Conservation (phyloP, 2,888 invertebrate species). For the Tachina lurida region DNA sequence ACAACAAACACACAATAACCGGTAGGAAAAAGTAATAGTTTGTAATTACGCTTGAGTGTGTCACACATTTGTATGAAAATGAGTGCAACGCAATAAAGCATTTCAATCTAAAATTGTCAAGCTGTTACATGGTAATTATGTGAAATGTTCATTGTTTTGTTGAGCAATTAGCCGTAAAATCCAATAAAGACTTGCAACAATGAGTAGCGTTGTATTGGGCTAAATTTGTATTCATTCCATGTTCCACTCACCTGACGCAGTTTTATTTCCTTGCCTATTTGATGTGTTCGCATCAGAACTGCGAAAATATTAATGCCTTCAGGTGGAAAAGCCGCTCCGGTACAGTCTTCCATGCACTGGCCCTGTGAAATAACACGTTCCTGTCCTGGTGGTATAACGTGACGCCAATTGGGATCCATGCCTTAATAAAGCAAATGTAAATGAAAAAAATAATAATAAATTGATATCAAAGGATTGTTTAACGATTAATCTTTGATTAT, state of each 20-base stretch:
- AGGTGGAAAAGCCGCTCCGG: slow-evolving; percentile 85
- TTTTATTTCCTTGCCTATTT: slow-evolving; percentile 85
- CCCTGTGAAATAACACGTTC: slow-evolving; percentile 86
- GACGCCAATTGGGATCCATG: slow-evolving; percentile 87
- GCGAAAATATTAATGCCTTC: slow-evolving; percentile 86
- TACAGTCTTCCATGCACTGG: slow-evolving; percentile 84
- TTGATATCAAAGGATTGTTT: too few relatives aligned
- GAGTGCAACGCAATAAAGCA: background rate
- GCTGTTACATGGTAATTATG: background rate
- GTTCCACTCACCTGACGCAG: slow-evolving; percentile 83
- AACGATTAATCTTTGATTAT: background rate
- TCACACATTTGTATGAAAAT: background rate
- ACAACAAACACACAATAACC: slow-evolving; percentile 1
- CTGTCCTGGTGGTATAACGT: slow-evolving; percentile 87
- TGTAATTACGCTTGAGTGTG: slow-evolving; percentile 1
- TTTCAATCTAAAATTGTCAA: slow-evolving; percentile 11
- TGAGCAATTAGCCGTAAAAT: background rate
- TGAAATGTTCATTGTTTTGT: background rate
- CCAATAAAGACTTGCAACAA: slow-evolving; percentile 21
- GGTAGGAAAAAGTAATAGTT: slow-evolving; percentile 8
- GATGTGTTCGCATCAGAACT: slow-evolving; percentile 86
- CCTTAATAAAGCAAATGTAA: slow-evolving; percentile 79
- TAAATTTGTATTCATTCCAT: background rate
- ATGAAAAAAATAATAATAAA: background rate
- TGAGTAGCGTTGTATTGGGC: background rate